Evolutionary conservation across 2,113 vertebrate genomes (phyloP), one percentile per base, ranked within the genome.

Genomic region (Aphyosemion australe): DNA sequence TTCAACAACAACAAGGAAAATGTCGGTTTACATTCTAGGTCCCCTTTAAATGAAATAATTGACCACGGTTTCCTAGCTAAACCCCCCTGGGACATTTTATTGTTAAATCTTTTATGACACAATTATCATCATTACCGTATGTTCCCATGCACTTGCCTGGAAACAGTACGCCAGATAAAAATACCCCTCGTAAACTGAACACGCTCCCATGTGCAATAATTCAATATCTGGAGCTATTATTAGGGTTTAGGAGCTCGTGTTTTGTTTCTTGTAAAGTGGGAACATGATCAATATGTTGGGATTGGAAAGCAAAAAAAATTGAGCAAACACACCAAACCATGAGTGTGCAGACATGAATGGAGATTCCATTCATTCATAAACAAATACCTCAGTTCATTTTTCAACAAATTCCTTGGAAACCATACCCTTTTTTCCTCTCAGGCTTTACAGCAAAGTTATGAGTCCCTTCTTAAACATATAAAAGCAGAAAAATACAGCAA

Each of bases 401-500:
- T 57, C 3, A 7, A 59, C 31, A 62, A 37, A 19, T 16, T 26
- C 48, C 37, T 34, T 4, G 37, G 53, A 52, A 60, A 60, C 56
- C 49, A 48, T 32, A 39, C 10, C 32, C 48, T 54, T 59, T 64
- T 46, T 42, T 67, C 52, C 2, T 13, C 45, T 34, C 26, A 48
- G 57, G 62, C 59, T 84, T 80, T 76, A 66, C 73, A 80, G 66
- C 46, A 45, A 65, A 75, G 61, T 74, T 84, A 37, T 80, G 79
- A 83, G 4, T 10, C 34, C 32, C 31, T 58, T 73, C 50, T 48
- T 48, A 57, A 57, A 52, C 10, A 39, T 46, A 52, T 53, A 51
- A 34, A 69, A 39, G 48, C 45, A 63, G 10, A 42, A 26, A 50
- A 49, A 65, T 53, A 65, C 26, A 63, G 26, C 37, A 32, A 70